phyloP scores from a whole-genome alignment of 2,797 vertebrate species.

The Buphagus erythrorhynchus region DNA sequence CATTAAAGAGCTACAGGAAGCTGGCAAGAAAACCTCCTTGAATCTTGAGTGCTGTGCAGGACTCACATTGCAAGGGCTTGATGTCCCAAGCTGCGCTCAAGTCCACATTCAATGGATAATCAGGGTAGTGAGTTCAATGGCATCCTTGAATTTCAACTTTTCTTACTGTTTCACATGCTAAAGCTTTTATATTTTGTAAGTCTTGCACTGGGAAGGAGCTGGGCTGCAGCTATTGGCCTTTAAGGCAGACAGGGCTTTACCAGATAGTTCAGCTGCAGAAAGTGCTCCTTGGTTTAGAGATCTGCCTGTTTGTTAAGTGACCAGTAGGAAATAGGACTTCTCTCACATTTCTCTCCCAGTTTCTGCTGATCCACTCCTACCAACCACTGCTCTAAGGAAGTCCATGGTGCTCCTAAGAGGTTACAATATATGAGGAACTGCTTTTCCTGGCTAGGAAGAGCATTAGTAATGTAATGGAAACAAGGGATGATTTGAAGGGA shows the following conservation, averaged over 20 bases:
- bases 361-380: not conserved
- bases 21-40: not conserved
- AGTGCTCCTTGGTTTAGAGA: not conserved
- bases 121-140: not conserved
- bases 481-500: not conserved
- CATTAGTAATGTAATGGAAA: not conserved
- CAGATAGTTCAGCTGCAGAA: not conserved
- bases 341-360: not conserved
- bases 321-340: not conserved
- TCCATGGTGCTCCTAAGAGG: not conserved
- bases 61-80: not conserved
- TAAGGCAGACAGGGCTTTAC: not conserved
- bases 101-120: not conserved
- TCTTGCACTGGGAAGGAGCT: not conserved
- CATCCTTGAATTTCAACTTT: not conserved
- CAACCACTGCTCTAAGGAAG: not conserved
- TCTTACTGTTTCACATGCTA: not conserved
- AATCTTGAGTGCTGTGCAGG: not conserved
- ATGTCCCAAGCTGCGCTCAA: not conserved
- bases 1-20: not conserved
- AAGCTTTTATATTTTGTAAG: not conserved
- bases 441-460: not conserved
- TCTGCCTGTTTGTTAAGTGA: not conserved
- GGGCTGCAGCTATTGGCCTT: not conserved
- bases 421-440: not conserved